These are phyloP conservation scores for Paramormyrops kingsleyae DNA, from an alignment of 2,113 vertebrate genomes.

Conservation along the genomic window DNA sequence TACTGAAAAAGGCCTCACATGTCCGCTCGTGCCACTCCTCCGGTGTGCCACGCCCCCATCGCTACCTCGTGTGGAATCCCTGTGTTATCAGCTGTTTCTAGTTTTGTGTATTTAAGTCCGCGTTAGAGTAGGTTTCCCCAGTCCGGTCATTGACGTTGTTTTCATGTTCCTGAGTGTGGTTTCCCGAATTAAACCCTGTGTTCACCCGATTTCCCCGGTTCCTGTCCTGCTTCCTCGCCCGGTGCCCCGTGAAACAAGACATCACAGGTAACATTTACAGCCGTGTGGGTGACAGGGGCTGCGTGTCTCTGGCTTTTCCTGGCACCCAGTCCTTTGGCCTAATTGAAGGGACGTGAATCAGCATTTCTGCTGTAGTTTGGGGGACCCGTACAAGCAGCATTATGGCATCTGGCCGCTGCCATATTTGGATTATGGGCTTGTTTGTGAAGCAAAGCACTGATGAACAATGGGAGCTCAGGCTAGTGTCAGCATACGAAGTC, in stretches of 20 bases:
- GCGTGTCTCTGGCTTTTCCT: background rate
- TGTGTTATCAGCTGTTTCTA: too few species aligned
- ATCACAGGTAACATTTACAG: background rate
- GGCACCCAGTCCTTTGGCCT: background rate
- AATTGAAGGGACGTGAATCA: slow-evolving; percentile 58
- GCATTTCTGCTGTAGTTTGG: slow-evolving; percentile 24
- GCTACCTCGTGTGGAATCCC: too few species aligned
- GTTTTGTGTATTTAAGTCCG: too few species aligned
- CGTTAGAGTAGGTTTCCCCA: too few species aligned
- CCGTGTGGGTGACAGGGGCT: background rate
- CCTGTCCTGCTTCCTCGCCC: too few species aligned
- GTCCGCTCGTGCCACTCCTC: too few species aligned
- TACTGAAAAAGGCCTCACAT: background rate
- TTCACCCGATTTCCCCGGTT: too few species aligned
- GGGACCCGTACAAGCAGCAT: background rate
- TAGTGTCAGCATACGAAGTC: background rate
- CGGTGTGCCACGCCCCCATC: too few species aligned
- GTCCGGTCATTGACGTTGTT: too few species aligned
- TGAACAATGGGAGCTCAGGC: background rate
- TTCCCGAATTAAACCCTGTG: too few species aligned
- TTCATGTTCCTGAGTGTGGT: too few species aligned
- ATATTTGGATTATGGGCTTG: background rate
- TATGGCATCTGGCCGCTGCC: background rate
- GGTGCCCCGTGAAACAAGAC: too few species aligned
- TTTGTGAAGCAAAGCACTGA: background rate